Base-by-base conservation (phyloP, 2,113 vertebrate species). In the Ammospiza nelsoni region DNA sequence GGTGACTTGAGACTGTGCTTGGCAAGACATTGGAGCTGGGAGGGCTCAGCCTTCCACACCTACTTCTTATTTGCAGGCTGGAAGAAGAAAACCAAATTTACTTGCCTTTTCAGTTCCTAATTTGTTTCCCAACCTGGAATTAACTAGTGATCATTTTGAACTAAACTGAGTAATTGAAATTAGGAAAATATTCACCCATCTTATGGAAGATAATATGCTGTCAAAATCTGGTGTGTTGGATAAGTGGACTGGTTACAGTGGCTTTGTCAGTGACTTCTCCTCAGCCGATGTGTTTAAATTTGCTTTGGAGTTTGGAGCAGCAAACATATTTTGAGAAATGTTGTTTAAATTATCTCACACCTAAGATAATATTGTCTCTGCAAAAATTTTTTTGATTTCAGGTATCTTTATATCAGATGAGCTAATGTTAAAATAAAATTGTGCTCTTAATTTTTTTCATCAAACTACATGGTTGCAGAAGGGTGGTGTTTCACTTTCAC, bases 111-210 rank as follows among this genome's bases (percentile, higher is more conserved):
- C 35, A 72, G 28, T 84, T 91, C 66, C 41, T 46, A 29, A 52
- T 94, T 92, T 84, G 76, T 92, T 89, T 94, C 77, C 85, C 18
- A 72, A 11, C 52, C n/a, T 68, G 73, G 48, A 63, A 67, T 74
- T 59, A 92, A 63, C 43, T 35, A 62, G 20, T 55, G 73, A 78
- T 91, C 5, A 16, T 81, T 84, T 69, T 58, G 51, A 84, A 52
- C 48, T 75, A 31, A 86, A 78, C 41, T 4, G 62, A 89, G 51
- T 59, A 58, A 74, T 86, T 66, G 52, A 78, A 92, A 78, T 41
- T 9, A 68, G 63, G 67, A 83, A 58, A 89, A 93, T 54, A 57
- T 28, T 87, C 77, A 67, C 8, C 8, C 12, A 16, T 63, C 39
- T 84, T 65, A 39, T 52, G 41, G 80, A 89, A 91, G 91, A 77